phyloP scores from a whole-genome alignment of 2,797 vertebrate species.

The Chromis chromis region DNA sequence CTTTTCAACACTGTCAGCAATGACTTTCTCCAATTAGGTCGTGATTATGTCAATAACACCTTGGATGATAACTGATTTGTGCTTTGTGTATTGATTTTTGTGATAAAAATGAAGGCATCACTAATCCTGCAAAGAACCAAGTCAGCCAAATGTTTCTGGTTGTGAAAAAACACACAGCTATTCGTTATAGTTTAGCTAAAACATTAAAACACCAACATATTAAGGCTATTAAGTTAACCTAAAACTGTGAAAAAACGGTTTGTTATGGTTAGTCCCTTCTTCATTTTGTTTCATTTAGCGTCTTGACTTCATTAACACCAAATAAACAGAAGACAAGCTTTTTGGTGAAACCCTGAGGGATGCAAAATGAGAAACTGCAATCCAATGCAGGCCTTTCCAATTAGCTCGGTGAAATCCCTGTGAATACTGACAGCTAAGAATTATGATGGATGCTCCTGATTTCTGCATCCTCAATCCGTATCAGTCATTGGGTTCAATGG shows the following conservation, averaged over 20 bases:
- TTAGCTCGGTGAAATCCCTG: conserved; percentile 53
- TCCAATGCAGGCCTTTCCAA: conserved; percentile 39
- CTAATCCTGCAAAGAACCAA: conserved; percentile 6
- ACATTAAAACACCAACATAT: neutral
- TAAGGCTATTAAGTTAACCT: too few species aligned
- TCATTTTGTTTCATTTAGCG: conserved; percentile 15
- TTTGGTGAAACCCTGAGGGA: conserved; percentile 16
- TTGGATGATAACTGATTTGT: conserved; percentile 1
- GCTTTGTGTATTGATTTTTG: conserved; percentile 14
- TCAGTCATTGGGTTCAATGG: conserved; percentile 62
- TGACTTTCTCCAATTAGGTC: conserved; percentile 3
- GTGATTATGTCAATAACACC: conserved; percentile 14
- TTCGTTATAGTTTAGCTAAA: neutral
- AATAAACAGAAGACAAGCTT: conserved; percentile 23
- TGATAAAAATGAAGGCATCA: conserved; percentile 25
- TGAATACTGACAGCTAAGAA: conserved; percentile 55
- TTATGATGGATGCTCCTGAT: conserved; percentile 64
- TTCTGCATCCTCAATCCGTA: conserved; percentile 46
- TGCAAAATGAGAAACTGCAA: conserved; percentile 41
- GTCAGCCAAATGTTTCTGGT: neutral
- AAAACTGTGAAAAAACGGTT: too few species aligned
- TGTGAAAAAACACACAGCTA: neutral
- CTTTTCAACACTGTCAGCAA: conserved; percentile 3
- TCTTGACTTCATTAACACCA: conserved; percentile 31
- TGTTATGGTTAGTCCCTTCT: neutral